Base-by-base conservation (phyloP, 2,888 invertebrate genomes). In the Scaptomyza parva region DNA sequence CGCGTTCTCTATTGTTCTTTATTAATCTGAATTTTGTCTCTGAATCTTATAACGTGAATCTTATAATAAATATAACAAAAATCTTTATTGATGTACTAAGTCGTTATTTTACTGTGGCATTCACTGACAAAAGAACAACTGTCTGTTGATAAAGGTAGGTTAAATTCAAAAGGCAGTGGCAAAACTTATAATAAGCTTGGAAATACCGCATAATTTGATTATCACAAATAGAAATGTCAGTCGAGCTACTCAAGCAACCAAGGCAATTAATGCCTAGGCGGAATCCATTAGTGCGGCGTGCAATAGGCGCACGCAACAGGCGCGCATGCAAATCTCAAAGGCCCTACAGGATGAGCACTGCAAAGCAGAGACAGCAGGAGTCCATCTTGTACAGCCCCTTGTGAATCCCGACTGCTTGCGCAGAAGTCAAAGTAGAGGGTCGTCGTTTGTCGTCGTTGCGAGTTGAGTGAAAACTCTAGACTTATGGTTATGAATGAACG, bases 231-330 rank as follows among this genome's bases (percentile, higher is more conserved):
- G 43, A 33, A 48, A 59, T 40, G 44, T 30, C 43, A 41, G 44
- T 20, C 39, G 12, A 18, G n/a, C 28, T 11, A 35, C 17, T 45
- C n/a, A 12, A 24, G 20, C 43, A 40, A 24, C 14, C 44, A 33
- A 44, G 45, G 11, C 71, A 70, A 59, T 45, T 33, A 39, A 30
- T 24, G 37, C 43, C 28, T 14, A 30, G 11, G 41, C 53, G 50
- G 59, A 65, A 59, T 66, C 57, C 55, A 70, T 62, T 59, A 57
- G 41, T 33, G 12, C 37, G 14, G 28, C 18, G 39, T 47, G 33
- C 28, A 48, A 33, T n/a, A 33, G 44, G 9, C 60, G 78, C 65
- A 81, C 73, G 82, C 80, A 80, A 82, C 80, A 80, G 80, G 80
- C 80, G 70, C 53, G 47, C 73, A 69, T 76, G 67, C 64, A 74